These are phyloP conservation scores for Creontiades dilutus DNA, from an alignment of 2,888 invertebrate species.

Conservation along the genomic window DNA sequence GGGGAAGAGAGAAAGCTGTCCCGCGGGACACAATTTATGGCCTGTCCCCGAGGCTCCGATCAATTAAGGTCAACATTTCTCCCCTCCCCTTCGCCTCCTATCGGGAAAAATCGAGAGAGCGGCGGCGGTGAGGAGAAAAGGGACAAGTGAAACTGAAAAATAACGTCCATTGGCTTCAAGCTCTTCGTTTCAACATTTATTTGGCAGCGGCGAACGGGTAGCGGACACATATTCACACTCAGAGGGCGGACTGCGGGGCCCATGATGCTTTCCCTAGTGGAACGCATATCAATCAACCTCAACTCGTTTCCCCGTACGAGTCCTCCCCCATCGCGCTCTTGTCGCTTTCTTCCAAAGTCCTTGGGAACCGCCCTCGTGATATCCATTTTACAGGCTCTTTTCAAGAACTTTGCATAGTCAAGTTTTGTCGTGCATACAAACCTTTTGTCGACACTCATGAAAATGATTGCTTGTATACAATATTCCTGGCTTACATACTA, in stretches of 20 bases:
- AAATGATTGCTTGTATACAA: no score
- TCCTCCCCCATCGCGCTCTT: not conserved
- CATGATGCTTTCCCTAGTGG: constrained; percentile 6
- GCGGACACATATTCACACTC: constrained; percentile 56
- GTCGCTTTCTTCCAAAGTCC: not conserved
- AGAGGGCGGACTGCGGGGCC: constrained; percentile 7
- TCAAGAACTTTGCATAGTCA: not conserved
- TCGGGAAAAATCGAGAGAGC: not conserved
- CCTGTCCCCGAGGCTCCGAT: constrained; percentile 68
- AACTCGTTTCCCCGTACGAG: constrained; percentile 14
- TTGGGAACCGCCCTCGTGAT: not conserved
- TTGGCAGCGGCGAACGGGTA: constrained; percentile 33
- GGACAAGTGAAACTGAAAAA: constrained; percentile 71
- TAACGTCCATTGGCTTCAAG: constrained; percentile 67
- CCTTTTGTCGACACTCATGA: no score
- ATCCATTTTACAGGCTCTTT: not conserved
- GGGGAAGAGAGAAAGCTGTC: constrained; percentile 62
- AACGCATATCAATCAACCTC: constrained; percentile 57
- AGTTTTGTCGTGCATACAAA: not conserved
- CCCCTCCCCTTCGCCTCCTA: constrained; percentile 10
- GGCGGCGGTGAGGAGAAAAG: constrained; percentile 52
- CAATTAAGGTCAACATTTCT: constrained; percentile 71
- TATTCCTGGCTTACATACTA: no score
- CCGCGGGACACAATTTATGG: constrained; percentile 70
- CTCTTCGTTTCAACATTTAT: constrained; percentile 62